Conservation (phyloP, 2,888 invertebrate genomes). For the Scaptomyza polygonia region DNA sequence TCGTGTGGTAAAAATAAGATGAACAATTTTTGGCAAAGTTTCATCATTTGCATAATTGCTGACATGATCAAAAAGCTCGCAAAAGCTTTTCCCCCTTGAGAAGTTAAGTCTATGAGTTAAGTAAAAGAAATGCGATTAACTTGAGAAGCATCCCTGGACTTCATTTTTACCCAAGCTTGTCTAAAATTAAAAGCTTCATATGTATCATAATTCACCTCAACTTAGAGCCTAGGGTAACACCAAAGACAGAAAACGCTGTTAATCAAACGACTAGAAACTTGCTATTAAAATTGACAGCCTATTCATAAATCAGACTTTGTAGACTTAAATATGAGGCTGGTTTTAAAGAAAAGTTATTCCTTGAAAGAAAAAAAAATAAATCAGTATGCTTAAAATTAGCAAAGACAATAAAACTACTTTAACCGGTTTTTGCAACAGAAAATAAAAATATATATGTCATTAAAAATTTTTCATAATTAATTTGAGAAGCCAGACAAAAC, state of each 20-base stretch:
- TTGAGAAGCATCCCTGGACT: background rate
- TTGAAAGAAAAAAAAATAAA: background rate
- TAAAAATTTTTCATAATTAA: background rate
- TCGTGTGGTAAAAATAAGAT: slow-evolving; percentile 8
- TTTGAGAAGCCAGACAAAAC: background rate
- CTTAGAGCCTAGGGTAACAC: background rate
- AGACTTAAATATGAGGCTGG: background rate
- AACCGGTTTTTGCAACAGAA: background rate
- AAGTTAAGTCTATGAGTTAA: background rate
- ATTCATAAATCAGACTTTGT: background rate
- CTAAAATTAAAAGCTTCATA: background rate
- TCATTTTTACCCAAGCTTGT: no score
- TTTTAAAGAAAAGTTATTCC: background rate
- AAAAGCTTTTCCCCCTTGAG: background rate
- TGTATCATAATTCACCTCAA: background rate
- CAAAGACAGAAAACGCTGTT: no score
- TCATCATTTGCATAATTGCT: slow-evolving; percentile 28
- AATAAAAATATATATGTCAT: no score
- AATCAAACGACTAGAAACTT: background rate
- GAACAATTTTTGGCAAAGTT: slow-evolving; percentile 19
- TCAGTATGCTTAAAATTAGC: background rate
- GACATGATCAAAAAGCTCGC: slow-evolving; percentile 8
- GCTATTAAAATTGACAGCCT: background rate
- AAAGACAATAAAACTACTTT: background rate
- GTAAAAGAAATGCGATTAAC: background rate